Base-by-base conservation (phyloP, 2,888 invertebrate species). In the Copidosoma aretas region DNA sequence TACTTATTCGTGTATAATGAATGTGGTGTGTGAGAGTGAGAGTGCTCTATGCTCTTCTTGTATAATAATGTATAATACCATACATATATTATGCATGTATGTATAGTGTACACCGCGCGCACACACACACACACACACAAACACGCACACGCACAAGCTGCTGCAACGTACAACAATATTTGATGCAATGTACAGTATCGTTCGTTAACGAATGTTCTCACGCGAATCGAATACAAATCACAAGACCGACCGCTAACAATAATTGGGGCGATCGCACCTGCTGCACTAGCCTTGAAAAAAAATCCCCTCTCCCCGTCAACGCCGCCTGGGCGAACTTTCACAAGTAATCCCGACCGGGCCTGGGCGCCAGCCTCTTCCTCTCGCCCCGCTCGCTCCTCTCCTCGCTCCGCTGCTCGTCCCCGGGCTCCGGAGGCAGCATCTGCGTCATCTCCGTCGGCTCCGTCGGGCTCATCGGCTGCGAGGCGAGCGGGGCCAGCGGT, bases 371-470 rank as follows among this genome's bases (percentile, higher is more conserved):
- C 75, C 82, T 79, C 73, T 83, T 83, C 19, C 82, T 77, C 39
- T 80, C 80, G 56, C 75, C 76, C 8, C 64, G 51, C 51, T 72
- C 73, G 53, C 70, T 58, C 73, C 49, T 32, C 8, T 32, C 78
- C 77, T 53, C 73, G 73, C 66, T 24, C 49, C 73, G 86, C 77
- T 85, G 86, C 70, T 74, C 71, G 77, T 41, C 12, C 41, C 60
- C 39, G 49, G 76, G 74, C 39, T 80, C 80, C 46, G 74, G 73
- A 60, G 72, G 68, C 73, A 86, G 79, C 86, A 86, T 86, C 76
- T 85, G 86, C 70, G 87, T 86, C 22, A 86, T 86, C 77, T 87
- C 87, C 73, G 88, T 88, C n/a, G 88, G 85, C 64, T 87, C 87
- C 73, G 86, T 84, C 17, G 85, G 84, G 68, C 85, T 84, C 41